Evolutionary conservation across 2,888 invertebrate species (phyloP), one percentile per base, ranked within the genome.

Genomic region (Alviniconcha strummeri): DNA sequence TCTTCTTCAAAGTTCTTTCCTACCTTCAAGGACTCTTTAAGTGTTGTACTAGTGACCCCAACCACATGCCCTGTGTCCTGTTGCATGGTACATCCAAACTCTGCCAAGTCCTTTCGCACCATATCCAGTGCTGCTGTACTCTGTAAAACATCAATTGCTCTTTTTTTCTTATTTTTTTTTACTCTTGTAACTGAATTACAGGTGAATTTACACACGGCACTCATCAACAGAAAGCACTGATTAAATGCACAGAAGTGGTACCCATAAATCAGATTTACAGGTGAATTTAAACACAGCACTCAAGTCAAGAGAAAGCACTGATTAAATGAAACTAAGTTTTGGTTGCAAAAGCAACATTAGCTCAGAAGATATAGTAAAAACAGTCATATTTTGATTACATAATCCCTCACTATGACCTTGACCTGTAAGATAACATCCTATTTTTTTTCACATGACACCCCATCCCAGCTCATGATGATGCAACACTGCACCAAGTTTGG

Each of bases 61-160:
- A 92, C 91, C 55, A 88, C 91, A 69, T 88, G 88, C 78, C 88
- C 89, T 19, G 92, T 92, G 83, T 93, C 93, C 56, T 87, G 86
- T 75, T 91, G 90, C 90, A 93, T 90, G 2, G 91, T 91, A 79
- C 85, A 86, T 7, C 91, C 90, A 84, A 93, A 93, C 86, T 93
- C 93, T 60, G 89, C 87, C 69, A 93, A 85, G 83, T 93, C 93
- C 83, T 90, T 90, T 84, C 91, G 91, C 75, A 93, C 90, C 87
- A 93, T 90, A 54, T 92, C 92, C 57, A 90, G 82, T 4, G 92
- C 91, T 67, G 90, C 86, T 52, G 87, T 87, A 56, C 91, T 90
- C 92, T 92, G 85, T 15, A 86, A 36, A 88, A 85, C 56, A 84
- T 9, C 81, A 56, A 81, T n/a, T 4, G 56, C 19, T 5, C 0